These are phyloP conservation scores for Hipparchia semele DNA, from an alignment of 2,888 invertebrate genomes.

Conservation along the genomic window DNA sequence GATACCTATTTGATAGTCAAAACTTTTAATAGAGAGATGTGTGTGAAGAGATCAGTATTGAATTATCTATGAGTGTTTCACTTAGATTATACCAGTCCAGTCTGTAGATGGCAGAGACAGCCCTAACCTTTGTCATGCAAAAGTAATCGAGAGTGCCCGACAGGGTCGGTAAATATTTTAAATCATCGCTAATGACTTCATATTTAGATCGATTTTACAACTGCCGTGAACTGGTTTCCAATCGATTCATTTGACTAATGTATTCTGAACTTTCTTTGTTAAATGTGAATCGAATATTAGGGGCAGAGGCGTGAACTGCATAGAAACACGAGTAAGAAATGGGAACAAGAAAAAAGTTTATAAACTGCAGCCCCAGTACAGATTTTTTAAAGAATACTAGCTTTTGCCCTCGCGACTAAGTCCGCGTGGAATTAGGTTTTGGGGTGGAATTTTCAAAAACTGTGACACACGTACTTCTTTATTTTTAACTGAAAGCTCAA, in stretches of 20 bases:
- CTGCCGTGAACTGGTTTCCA: constrained; percentile 55
- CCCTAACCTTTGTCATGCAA: constrained; percentile 64
- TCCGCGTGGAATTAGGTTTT: too few relatives aligned
- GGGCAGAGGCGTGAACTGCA: not conserved
- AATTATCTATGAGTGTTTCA: too few relatives aligned
- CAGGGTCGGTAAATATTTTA: constrained; percentile 68
- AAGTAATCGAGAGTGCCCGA: constrained; percentile 58
- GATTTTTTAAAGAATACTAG: too few relatives aligned
- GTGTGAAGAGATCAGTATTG: too few relatives aligned
- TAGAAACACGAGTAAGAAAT: not conserved
- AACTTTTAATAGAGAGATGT: too few relatives aligned
- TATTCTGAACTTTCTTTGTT: constrained; percentile 29
- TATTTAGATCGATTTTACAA: constrained; percentile 46
- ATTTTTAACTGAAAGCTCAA: too few relatives aligned
- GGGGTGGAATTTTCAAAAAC: too few relatives aligned
- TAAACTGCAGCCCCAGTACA: too few relatives aligned
- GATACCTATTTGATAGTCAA: too few relatives aligned
- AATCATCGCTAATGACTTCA: constrained; percentile 55
- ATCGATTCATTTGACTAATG: constrained; percentile 42
- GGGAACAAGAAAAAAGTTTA: not conserved
- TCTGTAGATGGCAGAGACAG: not conserved
- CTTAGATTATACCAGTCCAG: too few relatives aligned
- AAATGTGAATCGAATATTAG: constrained; percentile 19
- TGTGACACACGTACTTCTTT: too few relatives aligned
- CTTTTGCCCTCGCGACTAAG: too few relatives aligned